Percentiles rank a stretch among this genome's conserved stretches.
Conservation (phyloP, 64 coral and sea anemone genomes). For the Montipora efflorescens region DNA sequence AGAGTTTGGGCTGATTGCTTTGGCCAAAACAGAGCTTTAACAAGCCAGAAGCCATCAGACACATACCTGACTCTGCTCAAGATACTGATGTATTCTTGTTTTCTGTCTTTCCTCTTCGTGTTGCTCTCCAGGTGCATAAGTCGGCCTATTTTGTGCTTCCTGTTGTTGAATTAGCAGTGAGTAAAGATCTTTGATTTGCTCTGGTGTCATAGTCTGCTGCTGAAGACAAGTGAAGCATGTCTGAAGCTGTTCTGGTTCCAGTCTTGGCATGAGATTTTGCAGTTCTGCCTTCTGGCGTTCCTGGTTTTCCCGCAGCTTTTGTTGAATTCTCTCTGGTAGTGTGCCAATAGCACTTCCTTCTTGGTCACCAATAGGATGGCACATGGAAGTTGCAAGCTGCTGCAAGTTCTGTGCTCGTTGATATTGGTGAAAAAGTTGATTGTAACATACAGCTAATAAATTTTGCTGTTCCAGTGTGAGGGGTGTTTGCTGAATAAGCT, state of each 20-base stretch:
- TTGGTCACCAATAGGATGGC: background rate
- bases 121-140: background rate
- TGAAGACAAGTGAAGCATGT: constrained; percentile 35
- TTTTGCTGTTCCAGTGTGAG: constrained; percentile 48
- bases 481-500: constrained; percentile 40
- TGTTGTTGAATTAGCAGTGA: constrained; percentile 29
- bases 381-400: constrained; percentile 34
- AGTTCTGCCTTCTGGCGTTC: constrained; percentile 17
- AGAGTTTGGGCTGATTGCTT: too few species aligned
- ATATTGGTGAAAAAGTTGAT: constrained; percentile 59
- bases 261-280: constrained; percentile 19
- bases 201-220: constrained; percentile 19
- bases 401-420: constrained; percentile 52
- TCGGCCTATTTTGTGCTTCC: background rate
- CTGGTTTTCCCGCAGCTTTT: constrained; percentile 23
- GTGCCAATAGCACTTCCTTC: background rate
- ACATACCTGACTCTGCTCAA: constrained; percentile 18
- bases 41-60: too few species aligned
- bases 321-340: constrained; percentile 33
- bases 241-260: constrained; percentile 59
- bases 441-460: constrained; percentile 27
- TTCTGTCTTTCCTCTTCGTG: constrained; percentile 3
- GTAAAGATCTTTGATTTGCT: constrained; percentile 36
- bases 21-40: too few species aligned
- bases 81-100: constrained; percentile 23